phyloP scores from a whole-genome alignment of 2,888 invertebrate species.

The Nymphalis urticae region DNA sequence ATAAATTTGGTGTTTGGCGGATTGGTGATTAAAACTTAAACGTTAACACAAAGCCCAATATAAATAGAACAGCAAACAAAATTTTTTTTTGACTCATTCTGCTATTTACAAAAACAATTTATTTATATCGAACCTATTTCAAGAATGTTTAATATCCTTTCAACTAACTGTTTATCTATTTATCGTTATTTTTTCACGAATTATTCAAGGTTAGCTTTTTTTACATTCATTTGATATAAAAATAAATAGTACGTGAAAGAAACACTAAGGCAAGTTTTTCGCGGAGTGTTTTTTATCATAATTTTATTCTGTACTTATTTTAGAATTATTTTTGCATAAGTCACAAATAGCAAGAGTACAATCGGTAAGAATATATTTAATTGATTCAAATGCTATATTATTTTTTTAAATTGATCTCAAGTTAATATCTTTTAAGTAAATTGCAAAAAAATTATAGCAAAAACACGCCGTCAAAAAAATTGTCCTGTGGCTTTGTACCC shows the following conservation, averaged over 20 bases:
- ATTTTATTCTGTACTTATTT: neutral
- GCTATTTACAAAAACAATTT: neutral
- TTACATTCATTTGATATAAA: neutral
- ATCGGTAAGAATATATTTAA: neutral
- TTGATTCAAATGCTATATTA: neutral
- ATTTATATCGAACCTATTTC: conserved; percentile 11
- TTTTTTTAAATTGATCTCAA: too few species aligned
- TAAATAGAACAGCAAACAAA: too few species aligned
- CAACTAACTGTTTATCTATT: conserved; percentile 14
- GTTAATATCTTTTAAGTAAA: too few species aligned
- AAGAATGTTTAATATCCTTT: conserved; percentile 13
- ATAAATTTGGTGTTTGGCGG: too few species aligned
- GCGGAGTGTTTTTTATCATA: neutral
- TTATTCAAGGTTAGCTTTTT: conserved; percentile 20
- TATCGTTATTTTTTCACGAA: conserved; percentile 18
- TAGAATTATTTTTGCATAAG: neutral
- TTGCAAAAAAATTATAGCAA: too few species aligned
- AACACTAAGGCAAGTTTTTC: neutral
- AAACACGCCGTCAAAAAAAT: too few species aligned
- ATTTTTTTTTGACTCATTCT: too few species aligned
- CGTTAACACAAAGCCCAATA: too few species aligned
- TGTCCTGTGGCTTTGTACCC: too few species aligned
- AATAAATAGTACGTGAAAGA: neutral
- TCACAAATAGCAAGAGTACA: conserved; percentile 10
- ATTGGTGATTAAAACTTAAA: too few species aligned